Evolutionary conservation across 2,797 vertebrate genomes (phyloP), one percentile per base, ranked within the genome.

Genomic region (Morus bassanus): DNA sequence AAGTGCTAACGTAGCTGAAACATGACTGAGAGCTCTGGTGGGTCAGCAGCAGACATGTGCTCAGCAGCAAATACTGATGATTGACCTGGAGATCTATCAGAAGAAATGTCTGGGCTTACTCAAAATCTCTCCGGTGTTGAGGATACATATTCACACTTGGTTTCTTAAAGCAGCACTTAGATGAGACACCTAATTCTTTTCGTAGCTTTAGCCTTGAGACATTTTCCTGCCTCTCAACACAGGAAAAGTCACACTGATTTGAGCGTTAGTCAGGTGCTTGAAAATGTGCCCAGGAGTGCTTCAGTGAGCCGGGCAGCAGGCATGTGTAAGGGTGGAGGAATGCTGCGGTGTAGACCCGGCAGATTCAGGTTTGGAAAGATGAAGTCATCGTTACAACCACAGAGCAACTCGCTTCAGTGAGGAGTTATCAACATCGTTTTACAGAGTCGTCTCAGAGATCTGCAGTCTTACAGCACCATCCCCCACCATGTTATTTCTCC

Each of bases 401-500:
- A 8, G 53, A 74, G 61, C n/a, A 8, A 48, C 41, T 54, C 2
- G 4, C 39, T 25, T 39, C 28, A 13, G n/a, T 7, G 2, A 17
- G 64, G 41, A 63, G 48, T 31, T 8, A 3, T 1, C 53, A 4
- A 3, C 24, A 2, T 12, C 16, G 1, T 31, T 46, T 18, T 7
- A 11, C 4, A 6, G 33, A 21, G 46, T 43, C 41, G 13, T 43
- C 72, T 16, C 60, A 2, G 12, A 24, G 48, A 13, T 43, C 59
- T 43, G 24, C 14, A 7, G 25, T 5, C 39, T 16, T 24, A 4
- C 27, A 24, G 68, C 81, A 12, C 31, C 6, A 3, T 24, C 75
- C 41, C 2, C 1, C 10, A 13, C 7, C 56, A 2, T 2, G 5
- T 17, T 21, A 5, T 22, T 25, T 15, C 45, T 6, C 6, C 7